phyloP scores from a whole-genome alignment of 2,113 vertebrate species.

The Plotosus lineatus region DNA sequence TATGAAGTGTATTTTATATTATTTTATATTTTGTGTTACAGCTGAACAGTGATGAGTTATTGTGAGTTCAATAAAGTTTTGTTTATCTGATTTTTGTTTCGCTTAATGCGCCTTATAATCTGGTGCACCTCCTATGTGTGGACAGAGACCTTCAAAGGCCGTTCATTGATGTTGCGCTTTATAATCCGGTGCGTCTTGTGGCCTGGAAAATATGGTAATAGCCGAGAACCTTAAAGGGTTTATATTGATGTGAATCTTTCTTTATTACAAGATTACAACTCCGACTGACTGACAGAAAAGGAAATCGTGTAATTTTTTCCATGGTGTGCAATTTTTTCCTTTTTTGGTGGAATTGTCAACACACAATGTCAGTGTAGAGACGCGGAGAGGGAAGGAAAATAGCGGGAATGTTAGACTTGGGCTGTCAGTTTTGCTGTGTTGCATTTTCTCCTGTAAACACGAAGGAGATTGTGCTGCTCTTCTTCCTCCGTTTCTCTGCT shows the following conservation, averaged over 20 bases:
- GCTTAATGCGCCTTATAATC: no score
- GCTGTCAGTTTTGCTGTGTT: conserved; percentile 66
- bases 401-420: conserved; percentile 47
- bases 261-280: background rate
- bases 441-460: conserved; percentile 62
- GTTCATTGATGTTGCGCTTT: no score
- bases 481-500: conserved; percentile 57
- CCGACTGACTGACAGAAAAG: background rate
- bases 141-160: no score
- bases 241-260: background rate
- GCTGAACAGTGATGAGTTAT: no score
- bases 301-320: background rate
- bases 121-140: no score
- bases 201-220: no score
- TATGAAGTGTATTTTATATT: no score
- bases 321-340: background rate
- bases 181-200: no score
- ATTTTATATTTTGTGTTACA: no score
- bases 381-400: conserved; percentile 28
- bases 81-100: no score
- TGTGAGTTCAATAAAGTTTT: no score
- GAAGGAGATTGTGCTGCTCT: conserved; percentile 61
- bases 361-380: background rate
- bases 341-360: background rate
- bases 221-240: background rate